Evolutionary conservation across 2,888 invertebrate genomes (phyloP), one percentile per base, ranked within the genome.

Genomic region (Metacarcinus magister): DNA sequence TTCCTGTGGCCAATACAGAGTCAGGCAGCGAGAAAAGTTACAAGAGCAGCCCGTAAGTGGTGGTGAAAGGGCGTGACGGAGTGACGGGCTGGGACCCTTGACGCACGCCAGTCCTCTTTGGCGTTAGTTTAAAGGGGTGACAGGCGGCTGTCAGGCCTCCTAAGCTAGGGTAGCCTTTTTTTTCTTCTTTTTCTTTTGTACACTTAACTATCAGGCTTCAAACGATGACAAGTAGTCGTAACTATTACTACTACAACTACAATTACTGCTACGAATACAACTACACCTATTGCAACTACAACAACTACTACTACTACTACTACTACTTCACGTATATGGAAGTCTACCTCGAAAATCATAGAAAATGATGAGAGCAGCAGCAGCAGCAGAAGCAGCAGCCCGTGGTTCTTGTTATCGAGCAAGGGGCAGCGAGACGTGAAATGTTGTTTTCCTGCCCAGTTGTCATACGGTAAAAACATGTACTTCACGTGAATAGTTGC

Each of bases 11-110:
- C 93, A 93, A 93, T 93, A 93, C 93, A 75, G 48, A 93, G 44
- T 44, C 93, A 93, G 19, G 75, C n/a, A 93, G 75, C 93, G 75
- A 75, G 93, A 75, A 93, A 93, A 93, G 93, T 60, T 93, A 44
- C 28, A 93, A 75, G 75, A 93, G 93, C 93, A 44, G 32, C 19
- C 75, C 43, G 10, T 93, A 75, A 93, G 93, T 93, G 75, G 75
- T 16, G 32, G 44, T 75, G 93, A 93, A 93, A 93, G 93, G 54
- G 75, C 19, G 67, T 43, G 75, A 46, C 23, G 75, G 75, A 75
- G 75, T 32, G 75, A 75, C 75, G 75, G 43, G 43, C 44, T 60
- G 43, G n/a, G 23, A n/a, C 23, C 91, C 91, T 8, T 28, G 28
- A 32, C 67, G 82, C 10, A 32, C 82, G 82, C 82, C 82, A 5